A percentile compares a stretch with the other conserved stretches of the same genome.
Conservation (phyloP, 2,797 vertebrate species). For the Thaleichthys pacificus region DNA sequence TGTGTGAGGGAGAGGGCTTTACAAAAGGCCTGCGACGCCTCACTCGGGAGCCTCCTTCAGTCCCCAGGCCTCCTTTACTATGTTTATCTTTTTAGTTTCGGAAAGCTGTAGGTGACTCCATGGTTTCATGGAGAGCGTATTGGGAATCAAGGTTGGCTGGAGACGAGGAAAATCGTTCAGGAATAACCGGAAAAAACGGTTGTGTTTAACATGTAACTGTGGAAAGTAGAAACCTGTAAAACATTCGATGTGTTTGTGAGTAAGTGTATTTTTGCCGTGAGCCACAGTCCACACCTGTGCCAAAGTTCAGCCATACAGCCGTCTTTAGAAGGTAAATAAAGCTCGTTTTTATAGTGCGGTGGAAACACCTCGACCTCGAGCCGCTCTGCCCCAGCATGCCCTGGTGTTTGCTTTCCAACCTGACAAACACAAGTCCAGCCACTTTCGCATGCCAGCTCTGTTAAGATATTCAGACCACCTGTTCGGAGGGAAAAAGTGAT, state of each 20-base stretch:
- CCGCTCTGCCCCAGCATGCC: constrained; percentile 46
- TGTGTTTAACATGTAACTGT: neutral
- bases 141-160: constrained; percentile 28
- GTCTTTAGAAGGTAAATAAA: constrained; percentile 54
- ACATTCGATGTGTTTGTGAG: constrained; percentile 31
- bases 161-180: neutral
- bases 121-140: constrained; percentile 31
- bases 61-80: constrained; percentile 51
- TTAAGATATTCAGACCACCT: constrained; percentile 42
- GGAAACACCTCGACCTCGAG: constrained; percentile 38
- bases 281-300: constrained; percentile 58
- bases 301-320: constrained; percentile 47
- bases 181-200: neutral
- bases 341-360: constrained; percentile 59
- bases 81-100: constrained; percentile 68
- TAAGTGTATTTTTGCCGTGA: constrained; percentile 55
- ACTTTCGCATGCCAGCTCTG: constrained; percentile 26
- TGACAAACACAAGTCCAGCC: constrained; percentile 47
- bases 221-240: neutral
- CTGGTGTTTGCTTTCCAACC: constrained; percentile 45
- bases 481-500: constrained; percentile 31
- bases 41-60: constrained; percentile 68
- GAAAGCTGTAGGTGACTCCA: constrained; percentile 43
- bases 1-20: constrained; percentile 69
- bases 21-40: constrained; percentile 62